Evolutionary conservation across 2,888 invertebrate genomes (phyloP), one percentile per base, ranked within the genome.

Genomic region (Drosophila bunnanda): DNA sequence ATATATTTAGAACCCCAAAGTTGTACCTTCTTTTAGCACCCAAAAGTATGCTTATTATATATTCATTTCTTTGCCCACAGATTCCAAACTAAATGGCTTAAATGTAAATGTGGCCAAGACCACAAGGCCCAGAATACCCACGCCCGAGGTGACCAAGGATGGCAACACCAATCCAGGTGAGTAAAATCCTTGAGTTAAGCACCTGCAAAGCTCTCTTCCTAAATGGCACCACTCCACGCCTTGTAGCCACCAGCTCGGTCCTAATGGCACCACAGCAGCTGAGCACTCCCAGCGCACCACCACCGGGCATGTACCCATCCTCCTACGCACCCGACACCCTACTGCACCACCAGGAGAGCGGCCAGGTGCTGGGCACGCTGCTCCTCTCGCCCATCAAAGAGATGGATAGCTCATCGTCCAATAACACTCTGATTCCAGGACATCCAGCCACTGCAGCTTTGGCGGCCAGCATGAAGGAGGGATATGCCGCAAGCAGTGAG

Each of bases 81-180:
- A 94, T 82, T 94, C 95, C 82, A 90, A 83, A 56, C 77, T 96
- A 82, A 96, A 96, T 90, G 95, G 95, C 6, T 93, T 95, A 1
- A 94, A 82, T 76, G 79, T 85, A 4, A 89, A 89, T 74, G 79
- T 82, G 66, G 81, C 91, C 54, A 96, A 96, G 89, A 96, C 96
- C 89, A 94, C 50, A 0, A 15, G 97, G 61, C 97, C 97, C n/a
- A 94, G 97, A 58, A 97, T 97, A 80, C 97, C 97, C 41, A 97
- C 97, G 9, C 97, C 97, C 0, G 97, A 97, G 91, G 96, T 96
- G 9, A 95, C 96, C 36, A 97, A 96, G 92, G 97, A 97, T 34
- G 80, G 79, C 34, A 76, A 61, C 91, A 94, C 95, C 25, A 84
- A 87, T 22, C 71, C 88, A 65, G 83, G 83, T 84, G 53, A 78